Conservation (phyloP, 2,797 vertebrate species). For the Hippopotamyrus pictus region DNA sequence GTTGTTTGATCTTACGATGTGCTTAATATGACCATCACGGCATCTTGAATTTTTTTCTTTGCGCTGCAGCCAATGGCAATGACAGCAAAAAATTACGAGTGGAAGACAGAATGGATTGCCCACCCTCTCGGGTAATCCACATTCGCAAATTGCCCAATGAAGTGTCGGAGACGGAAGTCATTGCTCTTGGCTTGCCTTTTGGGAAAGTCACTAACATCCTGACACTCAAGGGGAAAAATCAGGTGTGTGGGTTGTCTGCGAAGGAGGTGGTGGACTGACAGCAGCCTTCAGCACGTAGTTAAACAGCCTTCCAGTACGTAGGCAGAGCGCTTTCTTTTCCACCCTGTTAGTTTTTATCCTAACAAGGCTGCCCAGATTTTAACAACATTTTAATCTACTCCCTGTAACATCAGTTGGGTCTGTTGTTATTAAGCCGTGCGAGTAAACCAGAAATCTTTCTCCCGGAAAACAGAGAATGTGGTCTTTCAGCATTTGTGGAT, state of each 20-base stretch:
- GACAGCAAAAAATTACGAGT: slow-evolving; percentile 93
- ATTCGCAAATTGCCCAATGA: slow-evolving; percentile 93
- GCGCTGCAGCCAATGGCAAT: slow-evolving; percentile 72
- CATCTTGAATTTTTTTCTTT: background rate
- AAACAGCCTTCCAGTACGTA: background rate
- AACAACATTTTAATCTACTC: background rate
- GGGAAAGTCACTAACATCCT: slow-evolving; percentile 98
- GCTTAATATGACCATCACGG: background rate
- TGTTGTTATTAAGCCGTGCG: background rate
- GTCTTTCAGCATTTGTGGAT: background rate
- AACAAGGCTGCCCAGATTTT: background rate
- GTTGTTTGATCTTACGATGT: background rate
- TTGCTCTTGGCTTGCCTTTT: slow-evolving; percentile 90
- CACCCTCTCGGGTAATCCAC: slow-evolving; percentile 92
- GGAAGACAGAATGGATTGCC: slow-evolving; percentile 82
- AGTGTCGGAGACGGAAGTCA: slow-evolving; percentile 92
- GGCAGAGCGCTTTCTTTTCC: background rate
- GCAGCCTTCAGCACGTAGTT: too few species aligned
- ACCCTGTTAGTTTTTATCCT: background rate
- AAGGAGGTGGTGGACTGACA: too few species aligned
- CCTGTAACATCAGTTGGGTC: background rate
- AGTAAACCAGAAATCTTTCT: background rate
- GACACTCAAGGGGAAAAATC: slow-evolving; percentile 95
- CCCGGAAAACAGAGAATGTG: background rate
- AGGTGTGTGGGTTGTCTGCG: slow-evolving; percentile 63